phyloP scores from a whole-genome alignment of 2,113 vertebrate species.

The Noturus placidus region DNA sequence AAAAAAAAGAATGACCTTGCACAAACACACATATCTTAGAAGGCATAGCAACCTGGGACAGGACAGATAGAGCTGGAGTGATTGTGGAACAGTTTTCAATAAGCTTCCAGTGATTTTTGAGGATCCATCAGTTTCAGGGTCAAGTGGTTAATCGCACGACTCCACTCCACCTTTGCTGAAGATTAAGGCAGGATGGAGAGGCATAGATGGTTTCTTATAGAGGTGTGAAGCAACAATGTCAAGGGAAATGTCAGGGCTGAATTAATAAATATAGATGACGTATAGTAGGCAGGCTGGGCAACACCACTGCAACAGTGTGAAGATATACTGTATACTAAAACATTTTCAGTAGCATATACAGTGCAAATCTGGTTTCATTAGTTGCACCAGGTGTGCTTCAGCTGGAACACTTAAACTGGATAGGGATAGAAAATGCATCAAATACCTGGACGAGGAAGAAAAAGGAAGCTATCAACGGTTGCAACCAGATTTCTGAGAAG shows the following conservation, averaged over 20 bases:
- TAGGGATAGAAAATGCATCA: no score
- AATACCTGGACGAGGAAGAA: no score
- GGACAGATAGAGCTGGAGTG: constrained; percentile 7
- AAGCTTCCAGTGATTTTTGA: not conserved
- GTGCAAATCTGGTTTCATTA: no score
- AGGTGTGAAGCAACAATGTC: constrained; percentile 10
- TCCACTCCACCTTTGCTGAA: constrained; percentile 19
- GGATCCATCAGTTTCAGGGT: constrained; percentile 4
- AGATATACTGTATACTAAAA: not conserved
- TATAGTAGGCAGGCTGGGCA: not conserved
- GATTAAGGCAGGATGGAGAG: constrained; percentile 7
- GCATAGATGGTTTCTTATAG: constrained; percentile 3
- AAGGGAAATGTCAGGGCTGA: constrained; percentile 14
- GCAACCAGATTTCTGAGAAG: no score
- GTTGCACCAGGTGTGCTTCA: no score
- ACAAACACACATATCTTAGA: constrained; percentile 27
- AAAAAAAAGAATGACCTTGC: constrained; percentile 16
- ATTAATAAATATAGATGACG: constrained; percentile 2
- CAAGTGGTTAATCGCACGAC: constrained; percentile 16
- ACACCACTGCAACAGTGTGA: not conserved
- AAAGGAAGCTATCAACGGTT: no score
- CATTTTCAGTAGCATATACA: not conserved
- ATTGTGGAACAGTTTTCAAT: constrained; percentile 17
- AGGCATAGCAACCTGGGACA: constrained; percentile 17
- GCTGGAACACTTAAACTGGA: no score